A percentile compares a stretch with the other conserved stretches of the same genome.
phyloP scores from a whole-genome alignment of 2,797 vertebrate species.

The Pygocentrus nattereri region DNA sequence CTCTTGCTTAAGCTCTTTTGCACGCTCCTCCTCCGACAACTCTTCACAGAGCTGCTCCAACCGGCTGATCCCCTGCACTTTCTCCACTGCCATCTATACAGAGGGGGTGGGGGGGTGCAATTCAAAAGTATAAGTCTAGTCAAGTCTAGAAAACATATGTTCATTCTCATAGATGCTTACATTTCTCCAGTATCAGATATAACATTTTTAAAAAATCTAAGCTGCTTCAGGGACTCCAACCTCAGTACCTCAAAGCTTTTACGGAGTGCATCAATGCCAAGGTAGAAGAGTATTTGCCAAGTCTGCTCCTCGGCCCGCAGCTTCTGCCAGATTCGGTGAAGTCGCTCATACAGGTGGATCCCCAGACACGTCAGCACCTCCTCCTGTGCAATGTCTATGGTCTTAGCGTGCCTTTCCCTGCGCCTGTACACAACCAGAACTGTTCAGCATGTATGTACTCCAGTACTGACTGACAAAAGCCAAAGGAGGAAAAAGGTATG shows the following conservation, averaged over 20 bases:
- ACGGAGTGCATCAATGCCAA: conserved; percentile 92
- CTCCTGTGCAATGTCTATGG: conserved; percentile 97
- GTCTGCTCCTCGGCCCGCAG: conserved; percentile 96
- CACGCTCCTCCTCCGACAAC: conserved; percentile 94
- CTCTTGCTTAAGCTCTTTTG: conserved; percentile 95
- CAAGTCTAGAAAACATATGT: no score
- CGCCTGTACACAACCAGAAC: conserved; percentile 73
- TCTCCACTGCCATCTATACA: conserved; percentile 93
- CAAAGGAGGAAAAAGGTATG: background rate
- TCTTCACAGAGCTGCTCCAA: conserved; percentile 96
- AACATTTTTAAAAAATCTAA: background rate
- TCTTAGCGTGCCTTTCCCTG: conserved; percentile 96
- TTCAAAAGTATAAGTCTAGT: no score
- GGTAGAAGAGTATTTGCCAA: conserved; percentile 96
- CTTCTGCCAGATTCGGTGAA: conserved; percentile 98
- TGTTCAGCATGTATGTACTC: background rate
- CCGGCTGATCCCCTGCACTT: conserved; percentile 95
- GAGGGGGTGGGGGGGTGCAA: no score
- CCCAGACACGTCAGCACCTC: conserved; percentile 97
- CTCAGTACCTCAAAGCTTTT: conserved; percentile 93
- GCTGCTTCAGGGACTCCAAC: background rate
- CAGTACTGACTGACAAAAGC: background rate
- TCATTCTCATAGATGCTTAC: no score
- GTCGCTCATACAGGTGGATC: conserved; percentile 94
- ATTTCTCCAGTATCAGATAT: no score